Evolutionary conservation across 2,888 invertebrate genomes (phyloP).

Genomic region (Hydroisotoma schaefferi): DNA sequence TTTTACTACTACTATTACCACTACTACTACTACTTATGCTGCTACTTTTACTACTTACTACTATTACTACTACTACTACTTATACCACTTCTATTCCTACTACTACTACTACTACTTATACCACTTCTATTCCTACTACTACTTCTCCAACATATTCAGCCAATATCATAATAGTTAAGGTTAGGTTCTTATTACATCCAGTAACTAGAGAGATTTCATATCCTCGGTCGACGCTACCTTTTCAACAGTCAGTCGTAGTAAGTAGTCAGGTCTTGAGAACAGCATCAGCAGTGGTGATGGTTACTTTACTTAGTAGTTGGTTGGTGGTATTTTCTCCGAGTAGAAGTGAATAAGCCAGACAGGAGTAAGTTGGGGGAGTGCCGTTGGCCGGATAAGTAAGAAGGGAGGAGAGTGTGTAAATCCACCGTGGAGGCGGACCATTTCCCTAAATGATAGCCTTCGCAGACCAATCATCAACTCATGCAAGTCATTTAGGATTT

Average conservation of each 20-base stretch:
- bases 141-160: too few relatives aligned
- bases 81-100: too few relatives aligned
- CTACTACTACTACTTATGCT: too few relatives aligned
- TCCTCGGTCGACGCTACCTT: neutral
- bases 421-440: conserved; percentile 30
- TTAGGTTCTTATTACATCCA: too few relatives aligned
- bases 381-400: neutral
- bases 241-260: neutral
- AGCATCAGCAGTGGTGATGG: neutral
- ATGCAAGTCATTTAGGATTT: conserved; percentile 44
- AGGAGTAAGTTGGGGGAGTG: neutral
- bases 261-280: too few relatives aligned
- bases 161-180: too few relatives aligned
- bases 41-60: too few relatives aligned
- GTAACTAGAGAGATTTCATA: too few relatives aligned
- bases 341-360: neutral
- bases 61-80: too few relatives aligned
- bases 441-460: conserved; percentile 43
- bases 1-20: too few relatives aligned
- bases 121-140: too few relatives aligned
- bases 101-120: too few relatives aligned
- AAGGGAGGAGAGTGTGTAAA: neutral
- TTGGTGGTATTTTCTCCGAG: neutral
- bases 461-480: conserved; percentile 46
- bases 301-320: neutral